Base-by-base conservation (phyloP, 2,113 vertebrate species). In the Lepisosteus osseus region DNA sequence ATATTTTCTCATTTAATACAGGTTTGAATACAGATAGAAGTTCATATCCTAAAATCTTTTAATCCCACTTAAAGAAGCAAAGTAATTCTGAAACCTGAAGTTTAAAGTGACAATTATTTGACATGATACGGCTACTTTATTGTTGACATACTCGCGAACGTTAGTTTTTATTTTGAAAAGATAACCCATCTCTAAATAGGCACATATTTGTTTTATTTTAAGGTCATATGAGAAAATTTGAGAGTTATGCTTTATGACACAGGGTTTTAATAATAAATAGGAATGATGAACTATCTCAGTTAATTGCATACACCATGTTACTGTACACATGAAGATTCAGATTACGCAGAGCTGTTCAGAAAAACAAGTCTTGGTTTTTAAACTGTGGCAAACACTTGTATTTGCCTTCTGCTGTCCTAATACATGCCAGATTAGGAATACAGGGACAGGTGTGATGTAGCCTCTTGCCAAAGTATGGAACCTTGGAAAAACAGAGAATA, bases 391-490 rank as follows among this genome's bases (percentile, higher is more conserved):
- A 83, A 74, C 96, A 99, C 83, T 86, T 93, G 77, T 89, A 95
- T 54, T 81, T 92, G 68, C 84, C 88, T 54, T 90, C 83, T 0
- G 85, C 76, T 55, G 86, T 81, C 70, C 87, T 78, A 54, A 89
- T 11, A 43, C 96, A 99, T 2, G 82, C 75, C 78, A 98, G 82
- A 74, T 94, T 85, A 0, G 94, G 92, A 8, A 95, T 85, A 72
- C 97, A 98, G 0, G 96, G 97, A 47, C 96, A 99, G 0, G 89
- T 95, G 75, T 97, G 94, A 82, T 96, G 95, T 72, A 92, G 88
- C 81, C 96, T 80, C 76, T 87, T 90, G 64, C 97, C 95, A 0
- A 87, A 72, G 88, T 91, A 99, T 8, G 96, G 97, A 70, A 95
- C 91, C 97, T 29, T 99, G 82, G 56, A 83, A 74, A 71, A 4